Conservation (phyloP, 2,113 vertebrate genomes). For the Percina caprodes region DNA sequence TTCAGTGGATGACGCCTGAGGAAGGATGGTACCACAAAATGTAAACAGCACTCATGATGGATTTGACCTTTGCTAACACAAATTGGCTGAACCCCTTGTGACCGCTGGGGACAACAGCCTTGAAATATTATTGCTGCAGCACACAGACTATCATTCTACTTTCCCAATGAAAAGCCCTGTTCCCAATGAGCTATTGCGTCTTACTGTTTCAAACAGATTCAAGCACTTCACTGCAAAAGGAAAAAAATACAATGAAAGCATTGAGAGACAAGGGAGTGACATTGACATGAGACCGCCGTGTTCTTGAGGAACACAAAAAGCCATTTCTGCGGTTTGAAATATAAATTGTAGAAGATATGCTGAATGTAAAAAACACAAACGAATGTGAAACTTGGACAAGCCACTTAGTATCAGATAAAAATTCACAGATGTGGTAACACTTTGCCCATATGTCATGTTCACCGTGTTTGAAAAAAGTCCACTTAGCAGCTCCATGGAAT, state of each 20-base stretch:
- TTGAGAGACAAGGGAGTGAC: slow-evolving; percentile 46
- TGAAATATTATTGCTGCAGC: slow-evolving; percentile 70
- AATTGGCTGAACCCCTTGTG: slow-evolving; percentile 67
- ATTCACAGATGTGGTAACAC: slow-evolving; percentile 16
- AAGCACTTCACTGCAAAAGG: slow-evolving; percentile 24
- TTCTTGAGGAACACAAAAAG: slow-evolving; percentile 38
- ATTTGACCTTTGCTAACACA: slow-evolving; percentile 74
- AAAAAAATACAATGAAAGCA: slow-evolving; percentile 43
- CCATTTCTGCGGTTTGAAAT: slow-evolving; percentile 27
- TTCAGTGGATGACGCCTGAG: slow-evolving; percentile 50
- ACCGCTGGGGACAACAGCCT: slow-evolving; percentile 67
- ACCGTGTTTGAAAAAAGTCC: neutral
- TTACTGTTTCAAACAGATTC: slow-evolving; percentile 46
- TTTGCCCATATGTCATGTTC: slow-evolving; percentile 22
- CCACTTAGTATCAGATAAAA: slow-evolving; percentile 23
- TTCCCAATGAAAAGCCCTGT: slow-evolving; percentile 47
- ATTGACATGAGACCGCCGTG: slow-evolving; percentile 36
- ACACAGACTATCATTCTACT: slow-evolving; percentile 62
- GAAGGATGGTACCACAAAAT: slow-evolving; percentile 65
- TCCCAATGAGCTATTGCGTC: slow-evolving; percentile 33
- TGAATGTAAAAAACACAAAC: slow-evolving; percentile 3
- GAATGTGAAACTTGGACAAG: slow-evolving; percentile 35
- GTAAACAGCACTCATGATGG: slow-evolving; percentile 78
- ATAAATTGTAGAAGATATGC: slow-evolving; percentile 14
- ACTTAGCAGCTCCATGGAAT: neutral